phyloP scores from a whole-genome alignment of 2,113 vertebrate genomes.

The Stegostoma tigrinum region DNA sequence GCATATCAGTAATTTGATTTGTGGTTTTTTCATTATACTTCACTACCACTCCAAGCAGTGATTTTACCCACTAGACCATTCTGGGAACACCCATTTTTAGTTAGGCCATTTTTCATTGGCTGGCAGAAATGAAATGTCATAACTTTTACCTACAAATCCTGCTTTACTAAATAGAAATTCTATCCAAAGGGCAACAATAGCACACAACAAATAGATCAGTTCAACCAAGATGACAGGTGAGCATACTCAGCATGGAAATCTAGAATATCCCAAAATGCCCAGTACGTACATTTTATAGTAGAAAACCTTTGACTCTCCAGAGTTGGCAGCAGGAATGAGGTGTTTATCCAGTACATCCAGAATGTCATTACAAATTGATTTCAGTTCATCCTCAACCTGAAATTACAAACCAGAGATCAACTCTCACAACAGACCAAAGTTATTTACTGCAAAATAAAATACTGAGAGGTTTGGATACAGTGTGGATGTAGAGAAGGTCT shows the following conservation, averaged over 20 bases:
- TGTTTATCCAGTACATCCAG: constrained; percentile 95
- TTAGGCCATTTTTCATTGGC: neutral
- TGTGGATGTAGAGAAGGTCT: too few relatives aligned
- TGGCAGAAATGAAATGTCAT: neutral
- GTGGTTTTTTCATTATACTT: neutral
- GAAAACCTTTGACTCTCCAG: constrained; percentile 98
- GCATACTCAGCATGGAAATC: neutral
- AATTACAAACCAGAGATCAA: neutral
- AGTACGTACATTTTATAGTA: constrained; percentile 97
- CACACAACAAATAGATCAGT: neutral
- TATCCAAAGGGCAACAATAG: neutral
- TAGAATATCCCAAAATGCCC: neutral
- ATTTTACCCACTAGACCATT: neutral
- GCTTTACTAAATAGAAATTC: neutral
- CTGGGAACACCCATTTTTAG: neutral
- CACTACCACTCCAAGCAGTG: neutral
- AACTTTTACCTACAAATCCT: neutral
- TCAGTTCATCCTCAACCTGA: constrained; percentile 93
- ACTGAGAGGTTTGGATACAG: too few relatives aligned
- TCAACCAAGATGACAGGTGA: neutral
- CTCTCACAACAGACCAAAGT: neutral
- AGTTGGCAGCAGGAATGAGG: constrained; percentile 90
- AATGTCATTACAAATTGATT: constrained; percentile 94
- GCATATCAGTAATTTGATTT: neutral
- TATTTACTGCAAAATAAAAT: neutral